These are phyloP conservation scores for Apodemia duryi DNA, from an alignment of 2,888 invertebrate species.

Conservation along the genomic window DNA sequence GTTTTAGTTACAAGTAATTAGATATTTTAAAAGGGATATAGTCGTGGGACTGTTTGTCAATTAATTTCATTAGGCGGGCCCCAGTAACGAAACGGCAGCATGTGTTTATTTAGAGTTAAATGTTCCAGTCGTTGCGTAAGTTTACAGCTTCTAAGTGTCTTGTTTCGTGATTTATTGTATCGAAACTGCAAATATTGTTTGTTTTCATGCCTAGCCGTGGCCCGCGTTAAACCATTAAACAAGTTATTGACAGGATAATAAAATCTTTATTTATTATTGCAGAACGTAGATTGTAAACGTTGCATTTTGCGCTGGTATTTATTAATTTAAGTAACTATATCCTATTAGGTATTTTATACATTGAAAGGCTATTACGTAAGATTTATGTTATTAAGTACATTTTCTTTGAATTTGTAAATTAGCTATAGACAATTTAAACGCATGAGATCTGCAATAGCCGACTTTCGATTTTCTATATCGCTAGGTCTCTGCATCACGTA, in stretches of 20 bases:
- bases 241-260: slow-evolving; percentile 8
- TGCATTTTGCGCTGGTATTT: background rate
- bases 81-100: slow-evolving; percentile 46
- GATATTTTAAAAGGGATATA: slow-evolving; percentile 50
- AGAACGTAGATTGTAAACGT: background rate
- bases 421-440: too few relatives aligned
- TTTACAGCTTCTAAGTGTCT: slow-evolving; percentile 41
- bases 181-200: slow-evolving; percentile 22
- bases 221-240: background rate
- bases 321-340: background rate
- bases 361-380: background rate
- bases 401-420: slow-evolving; percentile 5
- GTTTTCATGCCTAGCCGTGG: background rate
- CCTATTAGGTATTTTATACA: background rate
- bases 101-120: slow-evolving; percentile 42
- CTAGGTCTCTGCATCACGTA: too few relatives aligned
- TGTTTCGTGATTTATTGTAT: slow-evolving; percentile 38
- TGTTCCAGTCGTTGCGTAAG: slow-evolving; percentile 40
- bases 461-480: too few relatives aligned
- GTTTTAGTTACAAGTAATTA: slow-evolving; percentile 40
- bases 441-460: too few relatives aligned
- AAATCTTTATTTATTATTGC: slow-evolving; percentile 14
- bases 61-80: slow-evolving; percentile 60
- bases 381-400: background rate
- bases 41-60: slow-evolving; percentile 46